Conservation (phyloP, 2,888 invertebrate genomes). For the Griposia aprilina region DNA sequence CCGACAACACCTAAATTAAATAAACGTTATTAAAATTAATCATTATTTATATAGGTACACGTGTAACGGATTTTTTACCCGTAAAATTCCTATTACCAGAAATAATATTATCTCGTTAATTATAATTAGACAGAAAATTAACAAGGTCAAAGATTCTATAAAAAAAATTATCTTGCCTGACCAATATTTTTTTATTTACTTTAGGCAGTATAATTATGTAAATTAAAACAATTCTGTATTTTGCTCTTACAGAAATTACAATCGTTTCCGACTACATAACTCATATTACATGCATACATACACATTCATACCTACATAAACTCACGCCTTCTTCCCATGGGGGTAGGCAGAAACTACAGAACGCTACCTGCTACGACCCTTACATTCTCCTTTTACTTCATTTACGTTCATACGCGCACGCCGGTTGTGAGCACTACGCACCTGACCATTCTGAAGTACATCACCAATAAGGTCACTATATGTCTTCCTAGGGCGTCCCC, state of each 20-base stretch:
- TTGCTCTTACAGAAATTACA: background rate
- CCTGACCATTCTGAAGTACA: no score
- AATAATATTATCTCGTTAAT: background rate
- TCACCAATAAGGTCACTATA: no score
- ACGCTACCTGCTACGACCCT: no score
- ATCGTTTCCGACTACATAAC: no score
- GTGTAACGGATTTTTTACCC: background rate
- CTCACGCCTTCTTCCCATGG: no score
- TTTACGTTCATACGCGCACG: no score
- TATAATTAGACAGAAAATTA: background rate
- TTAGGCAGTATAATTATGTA: background rate
- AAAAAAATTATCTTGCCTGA: background rate
- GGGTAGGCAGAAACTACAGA: no score
- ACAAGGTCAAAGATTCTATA: background rate
- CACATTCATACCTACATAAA: no score
- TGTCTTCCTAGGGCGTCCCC: no score
- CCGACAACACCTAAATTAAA: background rate
- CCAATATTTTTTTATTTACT: background rate
- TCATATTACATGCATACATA: no score
- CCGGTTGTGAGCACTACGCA: no score
- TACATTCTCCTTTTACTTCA: no score
- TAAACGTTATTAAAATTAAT: background rate
- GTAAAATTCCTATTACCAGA: conserved; percentile 2
- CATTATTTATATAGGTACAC: background rate
- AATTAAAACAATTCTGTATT: background rate